Base-by-base conservation (phyloP, 2,888 invertebrate genomes). In the Parochlus steinenii region DNA sequence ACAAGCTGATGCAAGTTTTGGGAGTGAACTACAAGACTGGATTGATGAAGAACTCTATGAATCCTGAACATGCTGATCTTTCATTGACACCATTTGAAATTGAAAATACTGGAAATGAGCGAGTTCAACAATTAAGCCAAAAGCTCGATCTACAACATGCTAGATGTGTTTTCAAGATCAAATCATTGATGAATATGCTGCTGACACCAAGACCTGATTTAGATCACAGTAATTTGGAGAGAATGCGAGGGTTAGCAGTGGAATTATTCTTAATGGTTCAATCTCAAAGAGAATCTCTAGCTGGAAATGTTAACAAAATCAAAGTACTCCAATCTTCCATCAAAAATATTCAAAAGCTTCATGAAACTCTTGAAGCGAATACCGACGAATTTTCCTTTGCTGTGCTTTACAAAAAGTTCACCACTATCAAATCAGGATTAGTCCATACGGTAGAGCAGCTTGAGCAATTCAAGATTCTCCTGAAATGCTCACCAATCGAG, bases 1-100 rank as follows among this genome's bases (percentile, higher is more conserved):
- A 92, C 54, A 85, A 82, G 52, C 65, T 68, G 16, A 58, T 97
- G 1, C 55, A 69, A 1, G 69, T 68, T 39, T 64, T 81, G 43
- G 87, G 90, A 0, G 53, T 92, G 2, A 87, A 81, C 27, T 86
- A 81, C 50, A 71, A 81, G 40, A 72, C 74, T 1, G 93, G 93
- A 2, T 60, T 81, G 6, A 61, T 76, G 20, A 67, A 74, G 47
- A 44, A 65, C 2, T 62, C 67, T 4, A 51, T 67, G 26, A 54
- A 58, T 3, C 53, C 61, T 0, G 65, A 71, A 3, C 53, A 73
- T 11, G 63, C 68, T 25, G 69, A 78, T 47, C 74, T 74, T 41
- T 62, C 67, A 1, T 60, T 76, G 41, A 65, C 73, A 16, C 85
- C 89, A 0, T 63, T 86, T 4, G 74, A 82, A 54, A 54, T 85